Percentiles rank a stretch among this genome's conserved stretches.
phyloP scores from a whole-genome alignment of 2,113 vertebrate genomes.

The Paralichthys olivaceus region DNA sequence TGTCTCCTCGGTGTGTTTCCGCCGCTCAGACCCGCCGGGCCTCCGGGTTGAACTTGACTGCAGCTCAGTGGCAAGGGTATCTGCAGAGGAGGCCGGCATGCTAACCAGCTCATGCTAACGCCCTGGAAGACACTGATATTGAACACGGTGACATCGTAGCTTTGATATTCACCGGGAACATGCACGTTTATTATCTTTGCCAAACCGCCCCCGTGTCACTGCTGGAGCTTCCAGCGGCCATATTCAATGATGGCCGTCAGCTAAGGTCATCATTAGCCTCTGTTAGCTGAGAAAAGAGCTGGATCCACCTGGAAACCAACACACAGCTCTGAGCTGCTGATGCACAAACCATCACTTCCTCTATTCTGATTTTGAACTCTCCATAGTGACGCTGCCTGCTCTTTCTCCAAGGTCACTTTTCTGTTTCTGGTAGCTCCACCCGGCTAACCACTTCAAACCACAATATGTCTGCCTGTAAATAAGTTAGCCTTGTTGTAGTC shows the following conservation, averaged over 20 bases:
- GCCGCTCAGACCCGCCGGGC: constrained; percentile 36
- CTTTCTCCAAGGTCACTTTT: constrained; percentile 58
- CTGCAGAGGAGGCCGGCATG: constrained; percentile 57
- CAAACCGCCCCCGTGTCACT: neutral
- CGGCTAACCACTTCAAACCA: neutral
- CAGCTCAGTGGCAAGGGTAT: constrained; percentile 69
- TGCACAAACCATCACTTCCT: neutral
- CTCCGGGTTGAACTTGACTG: constrained; percentile 76
- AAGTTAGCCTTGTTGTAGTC: neutral
- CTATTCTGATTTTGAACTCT: neutral
- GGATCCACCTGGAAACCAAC: neutral
- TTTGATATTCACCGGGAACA: accelerated
- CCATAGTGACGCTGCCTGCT: neutral
- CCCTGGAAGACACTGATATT: neutral
- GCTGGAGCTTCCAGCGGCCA: neutral
- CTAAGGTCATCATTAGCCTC: constrained; percentile 69
- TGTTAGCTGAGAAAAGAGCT: constrained; percentile 24
- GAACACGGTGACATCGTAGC: accelerated
- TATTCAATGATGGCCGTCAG: constrained; percentile 3
- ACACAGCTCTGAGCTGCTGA: neutral
- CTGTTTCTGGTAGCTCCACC: neutral
- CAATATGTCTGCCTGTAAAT: neutral
- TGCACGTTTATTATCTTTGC: neutral
- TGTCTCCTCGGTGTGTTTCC: neutral
- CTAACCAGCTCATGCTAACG: constrained; percentile 53